Conservation (phyloP, 2,113 vertebrate species). For the Isichthys henryi region DNA sequence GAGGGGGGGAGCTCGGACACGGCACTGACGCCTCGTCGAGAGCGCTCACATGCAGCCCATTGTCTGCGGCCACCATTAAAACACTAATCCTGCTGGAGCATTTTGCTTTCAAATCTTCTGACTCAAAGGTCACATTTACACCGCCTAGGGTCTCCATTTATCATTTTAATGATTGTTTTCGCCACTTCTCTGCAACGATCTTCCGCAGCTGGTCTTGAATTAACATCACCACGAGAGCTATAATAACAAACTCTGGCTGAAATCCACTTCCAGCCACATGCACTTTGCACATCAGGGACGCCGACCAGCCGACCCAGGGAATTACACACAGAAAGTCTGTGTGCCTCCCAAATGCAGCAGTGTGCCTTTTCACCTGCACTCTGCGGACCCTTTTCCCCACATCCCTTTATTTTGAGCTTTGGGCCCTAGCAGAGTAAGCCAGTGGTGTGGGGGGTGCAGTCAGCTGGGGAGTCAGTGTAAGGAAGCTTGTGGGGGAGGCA, state of each 20-base stretch:
- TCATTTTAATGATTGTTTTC: constrained; percentile 3
- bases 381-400: background rate
- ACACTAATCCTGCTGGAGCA: constrained; percentile 8
- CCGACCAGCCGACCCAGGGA: background rate
- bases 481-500: background rate
- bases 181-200: background rate
- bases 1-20: background rate
- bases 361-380: background rate
- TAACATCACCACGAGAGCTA: background rate
- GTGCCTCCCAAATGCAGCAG: background rate
- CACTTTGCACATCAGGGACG: background rate
- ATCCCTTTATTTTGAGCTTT: background rate
- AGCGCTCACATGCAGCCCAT: background rate
- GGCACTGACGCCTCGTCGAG: background rate
- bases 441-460: background rate
- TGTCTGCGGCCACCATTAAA: constrained; percentile 15
- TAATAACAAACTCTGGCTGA: background rate
- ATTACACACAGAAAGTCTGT: background rate
- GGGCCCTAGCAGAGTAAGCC: background rate
- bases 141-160: background rate
- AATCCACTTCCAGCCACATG: background rate
- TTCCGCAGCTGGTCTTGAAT: constrained; percentile 1
- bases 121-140: background rate
- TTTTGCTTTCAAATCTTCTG: constrained; percentile 5
- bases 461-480: background rate